Evolutionary conservation across 2,888 invertebrate species (phyloP).

Genomic region (Xylocampa areola): DNA sequence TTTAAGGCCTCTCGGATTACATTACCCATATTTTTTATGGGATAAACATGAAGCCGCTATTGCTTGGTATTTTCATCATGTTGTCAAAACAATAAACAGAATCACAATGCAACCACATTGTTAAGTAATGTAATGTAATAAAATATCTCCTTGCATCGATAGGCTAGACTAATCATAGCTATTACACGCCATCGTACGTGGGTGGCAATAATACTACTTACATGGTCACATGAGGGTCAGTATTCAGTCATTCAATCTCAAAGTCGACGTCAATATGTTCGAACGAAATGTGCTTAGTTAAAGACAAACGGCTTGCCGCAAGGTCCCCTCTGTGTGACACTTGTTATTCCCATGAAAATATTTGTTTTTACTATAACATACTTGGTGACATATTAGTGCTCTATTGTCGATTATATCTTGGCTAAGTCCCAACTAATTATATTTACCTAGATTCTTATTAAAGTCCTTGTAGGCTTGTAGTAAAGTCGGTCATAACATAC

Average conservation of each 20-base stretch:
- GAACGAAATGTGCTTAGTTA: constrained; percentile 18
- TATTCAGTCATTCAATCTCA: constrained; percentile 34
- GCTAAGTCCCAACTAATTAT: constrained; percentile 46
- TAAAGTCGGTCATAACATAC: constrained; percentile 30
- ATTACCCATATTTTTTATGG: constrained; percentile 37
- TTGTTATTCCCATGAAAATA: constrained; percentile 66
- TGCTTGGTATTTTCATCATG: constrained; percentile 36
- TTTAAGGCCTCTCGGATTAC: constrained; percentile 26
- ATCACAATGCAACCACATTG: constrained; percentile 16
- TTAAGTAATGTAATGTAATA: constrained; percentile 42
- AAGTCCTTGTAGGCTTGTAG: constrained; percentile 46
- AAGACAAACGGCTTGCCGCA: constrained; percentile 25
- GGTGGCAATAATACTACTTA: constrained; percentile 25
- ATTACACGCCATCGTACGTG: constrained; percentile 31
- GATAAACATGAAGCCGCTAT: constrained; percentile 16
- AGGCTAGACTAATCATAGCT: constrained; percentile 32
- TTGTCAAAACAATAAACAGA: constrained; percentile 38
- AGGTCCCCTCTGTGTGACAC: constrained; percentile 48
- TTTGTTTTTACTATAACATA: constrained; percentile 58
- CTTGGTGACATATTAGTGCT: constrained; percentile 47
- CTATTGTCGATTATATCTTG: constrained; percentile 61
- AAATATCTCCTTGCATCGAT: constrained; percentile 34
- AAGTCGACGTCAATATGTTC: constrained; percentile 28
- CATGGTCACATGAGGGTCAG: constrained; percentile 54
- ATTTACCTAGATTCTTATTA: constrained; percentile 50